These are phyloP conservation scores for Pocota personata DNA, from an alignment of 2,888 invertebrate genomes.

Conservation along the genomic window DNA sequence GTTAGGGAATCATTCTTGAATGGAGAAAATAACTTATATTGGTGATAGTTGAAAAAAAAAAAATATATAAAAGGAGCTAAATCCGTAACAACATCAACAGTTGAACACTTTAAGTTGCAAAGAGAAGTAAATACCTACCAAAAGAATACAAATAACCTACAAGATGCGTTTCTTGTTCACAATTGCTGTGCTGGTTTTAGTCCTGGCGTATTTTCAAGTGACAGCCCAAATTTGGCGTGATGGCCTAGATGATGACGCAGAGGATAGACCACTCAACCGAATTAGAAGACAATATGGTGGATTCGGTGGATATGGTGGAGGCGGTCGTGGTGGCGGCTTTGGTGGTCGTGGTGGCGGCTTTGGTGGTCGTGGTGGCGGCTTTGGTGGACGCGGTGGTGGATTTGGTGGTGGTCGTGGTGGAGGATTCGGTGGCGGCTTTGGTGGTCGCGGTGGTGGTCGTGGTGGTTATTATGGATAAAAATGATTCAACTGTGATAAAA, in stretches of 20 bases:
- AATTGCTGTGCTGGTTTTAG: background rate
- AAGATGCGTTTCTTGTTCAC: conserved; percentile 15
- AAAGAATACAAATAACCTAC: background rate
- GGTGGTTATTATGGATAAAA: background rate
- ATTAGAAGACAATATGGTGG: background rate
- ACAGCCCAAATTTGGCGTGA: background rate
- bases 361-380: no score
- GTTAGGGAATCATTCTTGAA: no score
- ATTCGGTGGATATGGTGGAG: background rate
- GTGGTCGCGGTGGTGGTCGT: no score
- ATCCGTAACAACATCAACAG: background rate
- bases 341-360: background rate
- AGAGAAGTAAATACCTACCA: background rate
- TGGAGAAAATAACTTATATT: background rate
- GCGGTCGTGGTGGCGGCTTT: background rate
- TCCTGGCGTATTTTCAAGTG: background rate
- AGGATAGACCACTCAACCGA: background rate
- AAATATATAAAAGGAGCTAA: background rate
- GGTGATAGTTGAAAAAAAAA: no score
- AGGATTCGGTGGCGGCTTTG: no score
- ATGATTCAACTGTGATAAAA: background rate
- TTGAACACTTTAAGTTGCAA: background rate
- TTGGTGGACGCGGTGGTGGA: no score
- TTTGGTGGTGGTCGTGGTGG: no score
- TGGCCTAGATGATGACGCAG: background rate